Evolutionary conservation across 1,140 invertebrate genomes (phyloP), one percentile per base, ranked within the genome.

Genomic region (Sinonovacula constricta): DNA sequence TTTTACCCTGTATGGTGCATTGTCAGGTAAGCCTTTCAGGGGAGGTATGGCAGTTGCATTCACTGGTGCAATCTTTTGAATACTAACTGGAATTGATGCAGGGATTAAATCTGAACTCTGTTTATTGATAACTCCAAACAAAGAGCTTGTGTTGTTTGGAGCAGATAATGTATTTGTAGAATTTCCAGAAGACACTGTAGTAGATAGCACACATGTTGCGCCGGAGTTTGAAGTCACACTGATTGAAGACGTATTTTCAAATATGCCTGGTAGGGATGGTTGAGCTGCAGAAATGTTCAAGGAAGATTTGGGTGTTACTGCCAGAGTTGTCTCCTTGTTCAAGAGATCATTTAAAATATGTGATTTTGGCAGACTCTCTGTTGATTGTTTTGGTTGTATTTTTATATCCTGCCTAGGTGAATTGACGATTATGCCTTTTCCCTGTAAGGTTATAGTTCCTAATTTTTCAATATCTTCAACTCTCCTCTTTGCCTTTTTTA

Each of bases 401-500:
- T 10, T 22, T 2, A 33, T 28, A 22, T 49, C 36, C 26, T 66
- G 36, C 1, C 22, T 66, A 45, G 28, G 63, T 12, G 68, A 62
- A 22, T 74, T 74, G 1, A 59, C 57, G 1, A 74, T 60, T 0
- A 22, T 0, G 0, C 62, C 26, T 74, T 74, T 74, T 63, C 70
- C 70, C 5, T 62, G 15, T 22, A 74, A 33, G 26, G 1, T 53
- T 4, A 53, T 33, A n/a, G n/a, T 28, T 30, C 63, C 63, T 15
- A 10, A 3, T 34, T 30, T 28, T 28, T 59, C 33, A 26, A 78
- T 18, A 5, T 78, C 66, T 22, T 69, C 56, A 12, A 49, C 28
- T 18, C 26, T 24, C 49, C 70, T 67, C 30, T 59, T 36, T 33
- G 57, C 66, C 34, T 54, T 68, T 39, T 69, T 78, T 7, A 70